Percentiles rank a stretch among this genome's conserved stretches.
These are phyloP conservation scores for Drosophila eohydei DNA, from an alignment of 2,888 invertebrate species.

Conservation along the genomic window DNA sequence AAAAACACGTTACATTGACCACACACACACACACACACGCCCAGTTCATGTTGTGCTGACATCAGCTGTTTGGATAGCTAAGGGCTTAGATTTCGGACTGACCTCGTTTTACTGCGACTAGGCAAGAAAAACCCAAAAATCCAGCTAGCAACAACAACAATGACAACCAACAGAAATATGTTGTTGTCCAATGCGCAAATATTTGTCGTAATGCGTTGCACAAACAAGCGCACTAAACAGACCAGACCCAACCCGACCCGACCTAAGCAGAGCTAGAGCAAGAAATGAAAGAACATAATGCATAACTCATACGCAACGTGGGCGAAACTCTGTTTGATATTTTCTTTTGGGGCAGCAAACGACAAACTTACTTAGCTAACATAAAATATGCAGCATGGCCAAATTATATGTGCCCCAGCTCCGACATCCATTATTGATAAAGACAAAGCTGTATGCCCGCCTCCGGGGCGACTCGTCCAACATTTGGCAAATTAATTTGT, in stretches of 20 bases:
- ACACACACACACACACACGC: conserved; percentile 11
- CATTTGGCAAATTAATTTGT: not conserved
- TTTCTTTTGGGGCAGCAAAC: conserved; percentile 38
- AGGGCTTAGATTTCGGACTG: conserved; percentile 70
- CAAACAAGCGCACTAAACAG: conserved; percentile 55
- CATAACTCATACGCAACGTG: conserved; percentile 61
- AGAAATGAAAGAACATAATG: conserved; percentile 47
- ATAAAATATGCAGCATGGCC: conserved; percentile 48
- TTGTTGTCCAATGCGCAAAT: conserved; percentile 74
- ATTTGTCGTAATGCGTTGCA: conserved; percentile 70
- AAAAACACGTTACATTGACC: conserved; percentile 49
- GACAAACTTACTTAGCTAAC: conserved; percentile 45
- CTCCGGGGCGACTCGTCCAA: not conserved
- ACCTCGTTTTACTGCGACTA: conserved; percentile 58
- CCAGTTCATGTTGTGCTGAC: conserved; percentile 58
- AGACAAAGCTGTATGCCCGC: not conserved
- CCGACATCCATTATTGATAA: conserved; percentile 33
- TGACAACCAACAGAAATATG: conserved; percentile 59
- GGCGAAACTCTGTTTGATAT: conserved; percentile 49
- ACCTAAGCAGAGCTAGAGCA: conserved; percentile 17
- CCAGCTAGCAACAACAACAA: conserved; percentile 26
- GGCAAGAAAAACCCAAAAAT: conserved; percentile 50
- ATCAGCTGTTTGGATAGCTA: conserved; percentile 72
- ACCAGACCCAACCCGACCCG: conserved; percentile 4
- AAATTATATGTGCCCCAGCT: conserved; percentile 12